phyloP scores from a whole-genome alignment of 2,113 vertebrate genomes.

The Rhea pennata region DNA sequence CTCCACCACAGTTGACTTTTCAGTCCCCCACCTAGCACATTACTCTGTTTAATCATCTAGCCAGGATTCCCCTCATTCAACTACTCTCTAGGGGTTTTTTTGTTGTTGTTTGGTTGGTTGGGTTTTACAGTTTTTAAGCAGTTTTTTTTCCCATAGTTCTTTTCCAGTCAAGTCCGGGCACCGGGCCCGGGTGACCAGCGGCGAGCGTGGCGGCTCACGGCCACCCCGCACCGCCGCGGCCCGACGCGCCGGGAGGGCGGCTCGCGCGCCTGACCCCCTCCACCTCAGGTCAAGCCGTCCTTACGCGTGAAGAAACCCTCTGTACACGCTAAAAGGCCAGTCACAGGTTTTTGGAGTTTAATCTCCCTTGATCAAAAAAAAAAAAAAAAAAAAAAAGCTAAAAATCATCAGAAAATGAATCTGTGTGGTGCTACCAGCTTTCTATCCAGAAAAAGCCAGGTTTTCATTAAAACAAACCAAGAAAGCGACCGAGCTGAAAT shows the following conservation, averaged over 20 bases:
- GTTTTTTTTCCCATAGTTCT: background rate
- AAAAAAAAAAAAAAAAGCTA: accelerated
- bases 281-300: background rate
- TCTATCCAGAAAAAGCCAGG: background rate
- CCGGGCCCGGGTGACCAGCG: too few relatives aligned
- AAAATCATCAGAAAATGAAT: background rate
- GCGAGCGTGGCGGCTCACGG: too few relatives aligned
- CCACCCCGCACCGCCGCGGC: too few relatives aligned
- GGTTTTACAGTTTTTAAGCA: background rate
- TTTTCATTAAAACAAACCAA: background rate
- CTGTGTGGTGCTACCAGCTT: background rate
- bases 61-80: background rate
- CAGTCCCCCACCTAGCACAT: slow-evolving; percentile 12
- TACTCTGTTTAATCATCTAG: slow-evolving; percentile 38
- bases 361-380: background rate
- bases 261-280: background rate
- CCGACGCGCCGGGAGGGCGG: too few relatives aligned
- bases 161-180: background rate
- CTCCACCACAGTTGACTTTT: slow-evolving; percentile 49
- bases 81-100: background rate
- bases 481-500: background rate
- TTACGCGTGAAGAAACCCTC: background rate
- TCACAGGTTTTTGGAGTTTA: background rate
- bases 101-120: too few relatives aligned
- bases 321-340: background rate